Percentiles rank a stretch among this genome's conserved stretches.
phyloP scores from a whole-genome alignment of 2,888 invertebrate species.

The Cephus pulcher region DNA sequence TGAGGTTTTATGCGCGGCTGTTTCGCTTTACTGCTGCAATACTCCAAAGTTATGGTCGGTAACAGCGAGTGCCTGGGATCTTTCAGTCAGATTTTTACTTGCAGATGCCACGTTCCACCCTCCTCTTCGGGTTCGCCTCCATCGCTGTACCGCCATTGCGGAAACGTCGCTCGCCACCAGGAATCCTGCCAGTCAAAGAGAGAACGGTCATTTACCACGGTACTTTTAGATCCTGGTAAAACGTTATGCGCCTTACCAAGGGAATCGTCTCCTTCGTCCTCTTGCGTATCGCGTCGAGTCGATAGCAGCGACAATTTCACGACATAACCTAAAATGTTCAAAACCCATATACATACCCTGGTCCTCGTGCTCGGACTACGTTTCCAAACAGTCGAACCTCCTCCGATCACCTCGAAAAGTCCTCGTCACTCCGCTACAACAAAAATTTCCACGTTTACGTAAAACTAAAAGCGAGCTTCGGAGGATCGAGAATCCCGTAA shows the following conservation, averaged over 20 bases:
- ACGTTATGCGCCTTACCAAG: not conserved
- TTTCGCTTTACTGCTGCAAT: constrained; percentile 51
- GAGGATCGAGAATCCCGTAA: constrained; percentile 41
- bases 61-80: not conserved
- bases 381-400: not conserved
- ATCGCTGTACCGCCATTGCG: not conserved
- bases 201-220: not conserved
- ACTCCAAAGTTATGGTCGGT: constrained; percentile 31
- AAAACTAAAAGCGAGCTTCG: constrained; percentile 16
- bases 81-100: not conserved
- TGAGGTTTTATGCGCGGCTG: constrained; percentile 48
- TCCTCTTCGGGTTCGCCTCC: not conserved
- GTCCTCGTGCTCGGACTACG: too few species aligned
- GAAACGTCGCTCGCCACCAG: not conserved
- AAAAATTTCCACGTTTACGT: constrained; percentile 1
- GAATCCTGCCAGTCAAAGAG: not conserved
- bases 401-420: not conserved
- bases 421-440: not conserved
- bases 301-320: not conserved
- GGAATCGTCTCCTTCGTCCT: not conserved
- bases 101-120: not conserved
- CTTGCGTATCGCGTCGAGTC: not conserved
- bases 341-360: not conserved
- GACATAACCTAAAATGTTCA: not conserved
- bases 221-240: not conserved